phyloP scores from a whole-genome alignment of 2,888 invertebrate genomes.

The Epinotia ramella region DNA sequence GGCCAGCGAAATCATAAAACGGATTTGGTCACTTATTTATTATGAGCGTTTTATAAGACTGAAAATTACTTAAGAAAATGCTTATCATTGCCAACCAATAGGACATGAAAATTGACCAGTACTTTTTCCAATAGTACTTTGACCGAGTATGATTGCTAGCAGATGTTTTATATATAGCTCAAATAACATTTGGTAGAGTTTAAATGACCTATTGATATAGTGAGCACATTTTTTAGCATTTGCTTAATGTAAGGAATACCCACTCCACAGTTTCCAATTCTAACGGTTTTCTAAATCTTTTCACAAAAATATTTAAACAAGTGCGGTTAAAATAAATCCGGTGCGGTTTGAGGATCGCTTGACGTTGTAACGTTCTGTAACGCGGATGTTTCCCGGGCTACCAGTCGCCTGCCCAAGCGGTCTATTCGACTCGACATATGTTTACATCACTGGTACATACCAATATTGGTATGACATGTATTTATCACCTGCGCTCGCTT shows the following conservation, averaged over 20 bases:
- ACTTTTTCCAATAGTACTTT: too few species aligned
- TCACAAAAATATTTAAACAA: neutral
- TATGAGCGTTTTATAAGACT: neutral
- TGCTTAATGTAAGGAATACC: neutral
- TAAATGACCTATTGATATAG: neutral
- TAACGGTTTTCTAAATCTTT: neutral
- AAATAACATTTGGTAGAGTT: too few species aligned
- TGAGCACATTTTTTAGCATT: neutral
- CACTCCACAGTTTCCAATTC: too few species aligned
- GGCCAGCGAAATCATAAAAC: slow-evolving; percentile 5
- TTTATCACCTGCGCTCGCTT: neutral
- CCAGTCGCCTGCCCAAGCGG: slow-evolving; percentile 8
- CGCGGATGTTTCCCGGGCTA: slow-evolving; percentile 26
- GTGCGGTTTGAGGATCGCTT: slow-evolving; percentile 5
- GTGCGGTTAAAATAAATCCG: slow-evolving; percentile 4
- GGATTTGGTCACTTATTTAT: neutral
- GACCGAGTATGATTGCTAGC: too few species aligned
- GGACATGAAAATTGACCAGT: too few species aligned
- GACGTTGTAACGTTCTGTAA: slow-evolving; percentile 7
- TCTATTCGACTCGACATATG: neutral
- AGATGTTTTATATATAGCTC: too few species aligned
- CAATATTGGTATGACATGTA: neutral
- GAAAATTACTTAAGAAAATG: neutral
- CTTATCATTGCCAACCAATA: neutral
- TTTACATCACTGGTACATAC: neutral